Evolutionary conservation across 2,888 invertebrate genomes (phyloP), one percentile per base, ranked within the genome.

Genomic region (Hydropsyche betteni): DNA sequence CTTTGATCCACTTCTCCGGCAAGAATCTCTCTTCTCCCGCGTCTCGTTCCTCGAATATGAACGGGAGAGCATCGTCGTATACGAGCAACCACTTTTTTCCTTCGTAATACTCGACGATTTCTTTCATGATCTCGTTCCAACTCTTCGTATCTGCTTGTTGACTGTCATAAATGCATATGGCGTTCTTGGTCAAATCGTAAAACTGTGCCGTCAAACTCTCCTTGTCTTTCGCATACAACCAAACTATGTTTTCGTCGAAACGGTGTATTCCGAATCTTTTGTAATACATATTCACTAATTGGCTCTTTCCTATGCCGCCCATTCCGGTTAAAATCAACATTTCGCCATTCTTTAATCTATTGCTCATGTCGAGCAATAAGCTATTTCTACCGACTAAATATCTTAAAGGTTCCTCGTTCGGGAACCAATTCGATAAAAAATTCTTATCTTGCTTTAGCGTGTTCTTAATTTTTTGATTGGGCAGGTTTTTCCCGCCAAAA

Each of bases 301-400:
- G 58, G 8, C 58, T 58, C 16, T 58, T 58, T n/a, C 58, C 58
- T 4, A 58, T 16, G 24, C 58, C 58, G 4, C 58, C 58, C 24
- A 58, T 58, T 8, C 58, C 58, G 8, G 58, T 58, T 0, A 14
- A 24, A 16, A 58, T 16, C 16, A 58, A 4, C 5, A 58, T 14
- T 58, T 58, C 8, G 5, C 24, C 24, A 1, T 24, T 24, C 16
- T 58, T 4, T 5, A 58, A 5, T 14, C 8, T 16, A 2, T 58
- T 16, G 4, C 8, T 14, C 4, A 58, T 58, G 4, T 24, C 8
- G n/a, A 2, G n/a, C 58, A 58, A 58, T 4, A 24, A 24, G 24
- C 4, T 16, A 58, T 24, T 24, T 3, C 58, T 58, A 0, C 58
- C 58, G 16, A 58, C 58, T 14, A 58, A 24, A 3, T 16, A 58